Conservation (phyloP, 30 jellyfish, hydroid and myxozoan genomes). For the Mastigias papua region DNA sequence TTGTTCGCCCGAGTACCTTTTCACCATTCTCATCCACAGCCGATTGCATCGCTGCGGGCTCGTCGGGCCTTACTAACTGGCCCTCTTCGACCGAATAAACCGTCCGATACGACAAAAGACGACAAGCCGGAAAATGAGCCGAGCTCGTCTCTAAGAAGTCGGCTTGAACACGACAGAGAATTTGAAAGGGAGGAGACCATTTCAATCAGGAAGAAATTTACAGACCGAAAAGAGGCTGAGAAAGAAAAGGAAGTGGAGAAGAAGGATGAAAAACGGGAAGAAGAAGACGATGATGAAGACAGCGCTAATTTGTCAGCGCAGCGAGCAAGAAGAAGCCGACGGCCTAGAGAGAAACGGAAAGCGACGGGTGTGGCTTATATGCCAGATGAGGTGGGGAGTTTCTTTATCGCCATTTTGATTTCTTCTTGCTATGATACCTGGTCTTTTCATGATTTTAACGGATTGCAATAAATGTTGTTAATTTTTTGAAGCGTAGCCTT, state of each 20-base stretch:
- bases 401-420: too few species aligned
- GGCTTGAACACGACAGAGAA: slow-evolving; percentile 60
- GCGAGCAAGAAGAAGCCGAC: slow-evolving; percentile 74
- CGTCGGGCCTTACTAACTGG: slow-evolving; percentile 34
- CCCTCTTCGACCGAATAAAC: slow-evolving; percentile 67
- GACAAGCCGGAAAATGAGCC: slow-evolving; percentile 58
- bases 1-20: background rate
- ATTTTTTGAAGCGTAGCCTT: too few species aligned
- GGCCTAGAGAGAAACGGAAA: slow-evolving; percentile 84
- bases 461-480: too few species aligned
- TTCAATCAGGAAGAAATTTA: slow-evolving; percentile 61
- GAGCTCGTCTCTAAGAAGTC: slow-evolving; percentile 32
- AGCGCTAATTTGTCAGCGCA: slow-evolving; percentile 74
- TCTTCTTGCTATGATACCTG: too few species aligned
- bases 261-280: slow-evolving; percentile 56
- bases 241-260: slow-evolving; percentile 74
- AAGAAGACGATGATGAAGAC: slow-evolving; percentile 73
- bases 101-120: slow-evolving; percentile 49
- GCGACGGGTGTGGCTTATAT: slow-evolving; percentile 95
- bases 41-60: slow-evolving; percentile 35
- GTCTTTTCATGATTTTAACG: too few species aligned
- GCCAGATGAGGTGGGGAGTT: slow-evolving; percentile 88
- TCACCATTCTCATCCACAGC: background rate
- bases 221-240: slow-evolving; percentile 70
- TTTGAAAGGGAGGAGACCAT: slow-evolving; percentile 59